A percentile compares a stretch with the other conserved stretches of the same genome.
Conservation (phyloP, 2,888 invertebrate genomes). For the Scaptodrosophila latifasciaeformis region DNA sequence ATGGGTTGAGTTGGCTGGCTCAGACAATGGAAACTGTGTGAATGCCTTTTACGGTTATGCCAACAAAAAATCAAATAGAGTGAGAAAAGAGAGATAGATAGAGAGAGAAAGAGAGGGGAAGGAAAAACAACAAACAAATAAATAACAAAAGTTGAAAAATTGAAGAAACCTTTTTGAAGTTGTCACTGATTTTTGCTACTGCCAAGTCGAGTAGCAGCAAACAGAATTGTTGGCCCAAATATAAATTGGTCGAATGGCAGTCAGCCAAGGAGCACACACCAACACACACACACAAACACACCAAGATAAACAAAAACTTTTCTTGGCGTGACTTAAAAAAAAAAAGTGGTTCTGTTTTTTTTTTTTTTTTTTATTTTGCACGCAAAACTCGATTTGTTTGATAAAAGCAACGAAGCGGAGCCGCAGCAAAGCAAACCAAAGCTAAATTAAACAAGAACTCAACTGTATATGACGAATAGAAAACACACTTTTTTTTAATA, state of each 20-base stretch:
- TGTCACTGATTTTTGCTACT: conserved; percentile 32
- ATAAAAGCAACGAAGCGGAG: conserved; percentile 1
- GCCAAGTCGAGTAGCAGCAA: background rate
- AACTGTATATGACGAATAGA: conserved; percentile 17
- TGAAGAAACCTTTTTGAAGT: conserved; percentile 47
- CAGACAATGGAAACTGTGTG: background rate
- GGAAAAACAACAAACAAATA: too few species aligned
- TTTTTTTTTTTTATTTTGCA: conserved; percentile 38
- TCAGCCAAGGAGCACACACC: background rate
- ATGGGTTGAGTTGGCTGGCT: background rate
- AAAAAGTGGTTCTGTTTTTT: conserved; percentile 29
- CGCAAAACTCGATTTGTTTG: conserved; percentile 23
- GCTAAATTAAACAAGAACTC: conserved; percentile 16
- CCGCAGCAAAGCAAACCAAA: conserved; percentile 6
- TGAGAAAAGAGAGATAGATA: too few species aligned
- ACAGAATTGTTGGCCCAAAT: conserved; percentile 24
- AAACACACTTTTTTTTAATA: too few species aligned
- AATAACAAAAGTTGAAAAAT: too few species aligned
- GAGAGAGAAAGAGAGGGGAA: too few species aligned
- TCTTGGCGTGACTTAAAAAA: conserved; percentile 18
- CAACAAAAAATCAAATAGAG: background rate
- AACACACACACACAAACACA: background rate
- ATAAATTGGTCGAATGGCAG: conserved; percentile 39
- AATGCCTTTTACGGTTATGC: background rate
- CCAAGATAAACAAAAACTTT: conserved; percentile 19